Evolutionary conservation across 2,888 invertebrate species (phyloP), one percentile per base, ranked within the genome.

Genomic region (Callinectes sapidus): DNA sequence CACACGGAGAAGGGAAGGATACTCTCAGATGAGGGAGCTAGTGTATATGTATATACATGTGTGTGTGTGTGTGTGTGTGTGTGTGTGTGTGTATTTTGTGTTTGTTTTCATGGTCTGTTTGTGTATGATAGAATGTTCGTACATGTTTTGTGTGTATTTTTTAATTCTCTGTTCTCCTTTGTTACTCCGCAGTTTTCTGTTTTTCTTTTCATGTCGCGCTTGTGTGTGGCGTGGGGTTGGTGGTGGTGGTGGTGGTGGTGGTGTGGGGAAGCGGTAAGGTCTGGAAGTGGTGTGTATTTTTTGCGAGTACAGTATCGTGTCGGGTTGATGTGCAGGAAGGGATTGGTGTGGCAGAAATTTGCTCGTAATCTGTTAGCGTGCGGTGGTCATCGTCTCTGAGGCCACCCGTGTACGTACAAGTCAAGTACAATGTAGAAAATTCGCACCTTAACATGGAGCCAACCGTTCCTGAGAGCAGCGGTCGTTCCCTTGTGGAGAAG

Each of bases 391-490:
- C 5, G 5, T 35, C 32, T 32, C 32, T 35, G 6, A 55, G 35
- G 55, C 13, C 55, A 16, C 6, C 39, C 10, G 61, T 87, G 42
- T 48, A n/a, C n/a, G 87, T 35, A 35, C 81, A 35, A 81, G 81
- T 81, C 81, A 81, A 35, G 35, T 35, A 16, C 81, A 35, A 16
- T n/a, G 18, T 81, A 32, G 35, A 18, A 81, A 35, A 81, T 18
- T 81, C 18, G 32, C 81, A 81, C 81, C 35, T 35, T 81, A 35
- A 81, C 81, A 81, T 81, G 81, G 14, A 81, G 35, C 81, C 81
- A 81, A 81, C 81, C 32, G 2, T 16, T 81, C 35, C 81, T 35
- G 13, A 10, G 2, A 81, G 35, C 81, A 16, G 81, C 32, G 81
- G 14, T 18, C 32, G 32, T 81, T 81, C 81, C 81, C 32, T 10